Evolutionary conservation across 2,113 vertebrate species (phyloP).

Genomic region (Malurus elegans): DNA sequence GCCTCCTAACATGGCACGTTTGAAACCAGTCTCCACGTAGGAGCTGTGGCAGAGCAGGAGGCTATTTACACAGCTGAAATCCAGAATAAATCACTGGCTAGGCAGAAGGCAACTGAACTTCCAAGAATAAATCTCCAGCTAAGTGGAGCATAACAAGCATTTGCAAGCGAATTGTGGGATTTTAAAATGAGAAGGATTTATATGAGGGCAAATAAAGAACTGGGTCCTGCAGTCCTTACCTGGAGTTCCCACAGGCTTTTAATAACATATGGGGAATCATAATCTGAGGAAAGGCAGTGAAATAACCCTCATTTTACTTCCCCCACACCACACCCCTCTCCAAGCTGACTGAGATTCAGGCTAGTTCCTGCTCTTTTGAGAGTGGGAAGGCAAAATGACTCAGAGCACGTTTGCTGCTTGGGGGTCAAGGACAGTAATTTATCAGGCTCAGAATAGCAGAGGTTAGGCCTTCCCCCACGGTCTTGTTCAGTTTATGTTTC

Average conservation of each 20-base stretch:
- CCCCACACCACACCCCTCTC: not conserved
- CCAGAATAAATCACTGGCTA: conserved; percentile 25
- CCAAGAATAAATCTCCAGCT: conserved; percentile 41
- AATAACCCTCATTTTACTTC: conserved; percentile 8
- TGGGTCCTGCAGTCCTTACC: not conserved
- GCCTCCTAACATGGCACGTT: conserved; percentile 9
- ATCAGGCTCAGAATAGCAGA: not conserved
- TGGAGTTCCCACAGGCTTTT: conserved; percentile 10
- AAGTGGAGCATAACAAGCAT: conserved; percentile 24
- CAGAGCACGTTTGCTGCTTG: not conserved
- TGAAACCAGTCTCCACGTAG: not conserved
- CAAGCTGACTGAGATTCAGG: conserved; percentile 10
- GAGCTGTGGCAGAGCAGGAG: not conserved
- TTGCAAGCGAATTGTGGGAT: not conserved
- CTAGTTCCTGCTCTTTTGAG: conserved; percentile 6
- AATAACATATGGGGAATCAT: not conserved
- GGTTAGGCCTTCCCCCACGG: not conserved
- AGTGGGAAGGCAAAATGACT: conserved; percentile 5
- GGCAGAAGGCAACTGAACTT: conserved; percentile 3
- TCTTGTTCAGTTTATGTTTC: conserved; percentile 17
- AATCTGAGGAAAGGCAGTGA: conserved; percentile 8
- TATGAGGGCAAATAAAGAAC: not conserved
- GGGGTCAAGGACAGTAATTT: not conserved
- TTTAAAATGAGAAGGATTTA: conserved; percentile 26
- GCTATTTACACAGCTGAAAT: conserved; percentile 50